Percentiles rank a stretch among this genome's conserved stretches.
Conservation (phyloP, 2,113 vertebrate species). For the Clarias magur region DNA sequence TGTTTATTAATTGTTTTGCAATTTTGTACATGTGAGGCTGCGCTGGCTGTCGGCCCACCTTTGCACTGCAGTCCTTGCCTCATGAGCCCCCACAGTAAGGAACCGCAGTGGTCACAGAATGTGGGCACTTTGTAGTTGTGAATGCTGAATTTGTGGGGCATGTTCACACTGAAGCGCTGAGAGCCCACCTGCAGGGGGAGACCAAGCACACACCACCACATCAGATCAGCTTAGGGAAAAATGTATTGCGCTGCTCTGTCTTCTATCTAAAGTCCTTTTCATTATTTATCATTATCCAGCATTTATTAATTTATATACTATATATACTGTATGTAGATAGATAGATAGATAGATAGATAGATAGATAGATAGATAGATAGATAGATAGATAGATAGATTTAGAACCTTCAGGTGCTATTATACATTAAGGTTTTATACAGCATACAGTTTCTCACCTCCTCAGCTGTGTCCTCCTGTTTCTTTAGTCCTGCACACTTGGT, state of each 20-base stretch:
- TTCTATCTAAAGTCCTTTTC: background rate
- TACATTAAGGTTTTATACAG: background rate
- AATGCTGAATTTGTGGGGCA: conserved; percentile 95
- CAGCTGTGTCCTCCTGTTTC: conserved; percentile 86
- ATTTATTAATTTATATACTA: no score
- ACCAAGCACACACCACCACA: conserved; percentile 52
- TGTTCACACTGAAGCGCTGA: conserved; percentile 95
- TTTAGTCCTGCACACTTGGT: conserved; percentile 94
- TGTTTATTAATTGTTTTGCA: background rate
- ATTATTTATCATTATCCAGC: no score
- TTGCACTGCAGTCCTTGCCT: conserved; percentile 95
- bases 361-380: no score
- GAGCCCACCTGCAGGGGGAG: conserved; percentile 80
- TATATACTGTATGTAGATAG: no score
- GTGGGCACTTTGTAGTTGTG: conserved; percentile 97
- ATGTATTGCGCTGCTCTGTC: no score
- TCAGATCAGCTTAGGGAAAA: no score
- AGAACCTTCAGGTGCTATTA: background rate
- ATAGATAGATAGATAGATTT: no score
- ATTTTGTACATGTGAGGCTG: background rate
- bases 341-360: no score
- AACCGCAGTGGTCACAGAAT: conserved; percentile 96
- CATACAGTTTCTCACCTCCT: conserved; percentile 77
- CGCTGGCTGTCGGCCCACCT: conserved; percentile 73
- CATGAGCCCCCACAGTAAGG: conserved; percentile 92